Conservation (phyloP, 2,113 vertebrate genomes). For the Hemiscyllium ocellatum region DNA sequence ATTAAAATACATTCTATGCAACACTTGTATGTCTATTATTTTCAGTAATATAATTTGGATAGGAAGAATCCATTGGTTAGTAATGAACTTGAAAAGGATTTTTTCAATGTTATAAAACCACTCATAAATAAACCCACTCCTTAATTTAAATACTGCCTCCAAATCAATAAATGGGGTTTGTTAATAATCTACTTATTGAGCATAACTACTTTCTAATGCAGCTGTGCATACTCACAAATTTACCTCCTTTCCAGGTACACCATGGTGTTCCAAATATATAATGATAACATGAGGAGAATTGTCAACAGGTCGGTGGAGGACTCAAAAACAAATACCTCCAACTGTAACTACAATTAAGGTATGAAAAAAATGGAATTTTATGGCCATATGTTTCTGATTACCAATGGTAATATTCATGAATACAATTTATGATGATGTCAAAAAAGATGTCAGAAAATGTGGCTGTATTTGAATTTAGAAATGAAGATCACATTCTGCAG, state of each 20-base stretch:
- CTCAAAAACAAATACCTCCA: neutral
- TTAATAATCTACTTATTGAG: no score
- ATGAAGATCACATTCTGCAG: neutral
- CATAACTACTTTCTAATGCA: neutral
- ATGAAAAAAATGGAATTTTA: neutral
- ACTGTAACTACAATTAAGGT: neutral
- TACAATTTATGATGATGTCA: neutral
- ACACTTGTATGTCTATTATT: neutral
- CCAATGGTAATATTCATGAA: neutral
- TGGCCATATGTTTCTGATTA: neutral
- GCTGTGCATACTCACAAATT: neutral
- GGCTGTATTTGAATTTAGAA: neutral
- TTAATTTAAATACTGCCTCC: neutral
- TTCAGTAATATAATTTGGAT: no score
- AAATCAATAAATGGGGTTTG: neutral
- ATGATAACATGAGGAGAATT: neutral
- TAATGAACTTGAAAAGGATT: neutral
- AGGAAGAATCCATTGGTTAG: neutral
- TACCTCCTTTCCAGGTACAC: neutral
- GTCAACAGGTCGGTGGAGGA: neutral
- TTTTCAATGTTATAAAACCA: no score
- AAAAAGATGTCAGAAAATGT: neutral
- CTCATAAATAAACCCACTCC: neutral
- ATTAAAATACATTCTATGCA: neutral
- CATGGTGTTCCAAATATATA: neutral